Evolutionary conservation across 2,113 vertebrate genomes (phyloP).

Genomic region (Eclectus roratus): DNA sequence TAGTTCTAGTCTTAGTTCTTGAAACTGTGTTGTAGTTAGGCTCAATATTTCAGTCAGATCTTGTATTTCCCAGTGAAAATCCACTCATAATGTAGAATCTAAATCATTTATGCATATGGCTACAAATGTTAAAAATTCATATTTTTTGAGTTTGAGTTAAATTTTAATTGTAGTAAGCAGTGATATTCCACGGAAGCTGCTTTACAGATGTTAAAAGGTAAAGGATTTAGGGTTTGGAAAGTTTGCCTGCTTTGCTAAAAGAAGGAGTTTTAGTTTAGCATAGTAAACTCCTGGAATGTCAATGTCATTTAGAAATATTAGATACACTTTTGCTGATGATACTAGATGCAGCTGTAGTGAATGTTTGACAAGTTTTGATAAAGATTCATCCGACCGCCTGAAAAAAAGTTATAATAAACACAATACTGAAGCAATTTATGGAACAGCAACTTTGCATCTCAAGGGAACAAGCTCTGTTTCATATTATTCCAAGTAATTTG

Average conservation of each 20-base stretch:
- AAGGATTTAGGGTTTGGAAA: not conserved
- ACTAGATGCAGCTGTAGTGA: not conserved
- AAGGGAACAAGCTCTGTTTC: not conserved
- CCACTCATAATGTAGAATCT: not conserved
- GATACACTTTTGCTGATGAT: not conserved
- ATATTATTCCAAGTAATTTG: constrained; percentile 25
- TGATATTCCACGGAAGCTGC: not conserved
- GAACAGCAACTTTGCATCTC: not conserved
- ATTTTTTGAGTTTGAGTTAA: not conserved
- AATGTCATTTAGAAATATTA: constrained; percentile 17
- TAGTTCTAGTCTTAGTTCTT: not conserved
- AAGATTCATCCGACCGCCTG: constrained; percentile 1
- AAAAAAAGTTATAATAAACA: constrained; percentile 12
- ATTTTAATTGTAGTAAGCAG: not conserved
- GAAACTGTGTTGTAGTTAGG: not conserved
- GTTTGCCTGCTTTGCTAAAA: not conserved
- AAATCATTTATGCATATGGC: not conserved
- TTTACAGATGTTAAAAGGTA: not conserved
- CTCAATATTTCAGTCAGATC: not conserved
- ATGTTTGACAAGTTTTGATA: constrained; percentile 34
- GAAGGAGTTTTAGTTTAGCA: not conserved
- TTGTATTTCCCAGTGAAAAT: not conserved
- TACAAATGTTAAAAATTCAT: not conserved
- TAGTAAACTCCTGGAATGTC: not conserved
- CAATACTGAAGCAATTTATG: not conserved